Base-by-base conservation (phyloP, 1,140 invertebrate species). In the Drosophila equinoxialis region DNA sequence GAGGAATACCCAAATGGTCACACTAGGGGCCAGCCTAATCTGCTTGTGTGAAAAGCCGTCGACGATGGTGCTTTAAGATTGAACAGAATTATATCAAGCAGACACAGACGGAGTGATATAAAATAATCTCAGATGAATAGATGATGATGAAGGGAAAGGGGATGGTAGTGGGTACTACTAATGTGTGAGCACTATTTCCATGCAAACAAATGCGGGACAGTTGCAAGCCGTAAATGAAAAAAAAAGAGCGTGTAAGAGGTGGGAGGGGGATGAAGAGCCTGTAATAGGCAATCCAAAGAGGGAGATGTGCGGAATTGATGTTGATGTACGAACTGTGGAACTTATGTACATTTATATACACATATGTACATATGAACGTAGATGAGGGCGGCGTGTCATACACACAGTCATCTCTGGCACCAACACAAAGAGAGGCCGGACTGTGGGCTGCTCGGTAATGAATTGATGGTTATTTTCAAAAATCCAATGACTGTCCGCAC, bases 401-500 rank as follows among this genome's bases (percentile, higher is more conserved):
- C 65, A 45, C 42, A 39, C 35, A 17, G 42, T 14, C 33, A 23
- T 11, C 6, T 4, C 2, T 48, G 17, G 17, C 63, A 64, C 66
- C 69, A 59, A 69, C 51, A 68, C 42, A 55, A 48, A 57, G 57
- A 63, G 55, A 30, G n/a, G 54, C 57, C 65, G 57, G 54, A 68
- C 55, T 41, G 59, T 55, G 69, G 37, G 71, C 39, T 42, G 60
- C 74, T 79, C 57, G 48, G 84, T 74, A 80, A 80, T 87, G 84
- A 87, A 83, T 86, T 87, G 84, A 89, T 87, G 84, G 84, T 89
- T 89, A 87, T 87, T 89, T 90, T 89, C 84, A 89, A 89, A 89
- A 89, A 89, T 89, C 85, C 84, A 91, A 91, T 86, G 77, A 91
- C 90, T 91, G 85, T 89, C 85, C 90, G 90, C 72, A 84, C 81